These are phyloP conservation scores for Onychomys torridus DNA, from an alignment of 2,797 vertebrate species.

Conservation along the genomic window DNA sequence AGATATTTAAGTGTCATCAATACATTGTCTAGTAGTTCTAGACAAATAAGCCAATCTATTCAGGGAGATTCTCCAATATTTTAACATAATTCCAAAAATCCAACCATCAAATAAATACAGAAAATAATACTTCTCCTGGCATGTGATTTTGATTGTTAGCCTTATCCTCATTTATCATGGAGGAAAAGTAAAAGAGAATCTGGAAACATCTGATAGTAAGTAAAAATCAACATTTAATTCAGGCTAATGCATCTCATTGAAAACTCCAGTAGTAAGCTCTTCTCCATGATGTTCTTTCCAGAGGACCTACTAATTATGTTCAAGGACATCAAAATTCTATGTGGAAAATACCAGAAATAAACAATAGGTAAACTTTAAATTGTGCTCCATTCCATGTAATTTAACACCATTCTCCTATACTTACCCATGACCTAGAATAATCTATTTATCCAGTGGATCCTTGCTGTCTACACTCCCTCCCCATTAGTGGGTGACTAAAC, in stretches of 20 bases:
- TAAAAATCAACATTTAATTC: not conserved
- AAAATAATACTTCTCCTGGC: not conserved
- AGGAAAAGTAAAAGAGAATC: not conserved
- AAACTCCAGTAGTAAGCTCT: not conserved
- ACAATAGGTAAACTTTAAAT: not conserved
- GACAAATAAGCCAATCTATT: not conserved
- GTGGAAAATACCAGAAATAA: not conserved
- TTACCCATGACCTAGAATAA: not conserved
- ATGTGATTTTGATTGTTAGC: not conserved
- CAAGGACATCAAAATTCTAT: not conserved
- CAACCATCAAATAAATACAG: not conserved
- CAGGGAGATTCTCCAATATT: not conserved
- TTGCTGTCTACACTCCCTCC: not conserved
- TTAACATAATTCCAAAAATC: not conserved
- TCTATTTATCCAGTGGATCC: not conserved
- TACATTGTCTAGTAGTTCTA: not conserved
- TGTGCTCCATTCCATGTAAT: not conserved
- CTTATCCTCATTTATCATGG: not conserved
- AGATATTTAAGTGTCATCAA: not conserved
- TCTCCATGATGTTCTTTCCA: not conserved
- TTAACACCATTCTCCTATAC: not conserved
- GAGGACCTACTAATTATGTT: not conserved
- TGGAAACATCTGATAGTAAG: not conserved
- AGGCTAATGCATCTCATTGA: not conserved
- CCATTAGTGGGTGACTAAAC: not conserved